phyloP scores from a whole-genome alignment of 35 echinoderm and acorn worm genomes.

The Chiridota heheva region DNA sequence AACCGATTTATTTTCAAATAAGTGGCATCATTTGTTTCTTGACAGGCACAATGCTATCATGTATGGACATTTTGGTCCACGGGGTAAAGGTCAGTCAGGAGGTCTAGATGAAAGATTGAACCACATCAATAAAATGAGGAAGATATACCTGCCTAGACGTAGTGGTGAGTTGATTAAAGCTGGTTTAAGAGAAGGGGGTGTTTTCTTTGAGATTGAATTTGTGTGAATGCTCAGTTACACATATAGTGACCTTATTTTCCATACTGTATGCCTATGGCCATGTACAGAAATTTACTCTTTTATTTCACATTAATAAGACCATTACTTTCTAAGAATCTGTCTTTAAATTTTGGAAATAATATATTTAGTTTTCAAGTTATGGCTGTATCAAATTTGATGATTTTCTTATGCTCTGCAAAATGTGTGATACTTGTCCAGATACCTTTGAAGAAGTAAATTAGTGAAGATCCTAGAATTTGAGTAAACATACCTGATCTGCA shows the following conservation, averaged over 20 bases:
- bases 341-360: too few species aligned
- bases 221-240: not conserved
- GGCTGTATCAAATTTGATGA: too few species aligned
- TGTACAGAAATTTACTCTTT: not conserved
- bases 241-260: not conserved
- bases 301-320: not conserved
- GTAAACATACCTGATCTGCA: too few species aligned
- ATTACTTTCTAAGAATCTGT: too few species aligned
- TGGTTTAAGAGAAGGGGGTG: not conserved
- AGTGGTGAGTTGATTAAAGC: slow-evolving; percentile 34
- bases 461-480: too few species aligned
- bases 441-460: too few species aligned
- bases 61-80: slow-evolving; percentile 83
- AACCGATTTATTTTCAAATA: not conserved
- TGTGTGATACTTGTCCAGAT: too few species aligned
- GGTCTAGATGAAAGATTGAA: slow-evolving; percentile 61
- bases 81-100: slow-evolving; percentile 24
- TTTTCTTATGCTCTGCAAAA: too few species aligned
- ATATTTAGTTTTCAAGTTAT: too few species aligned
- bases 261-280: not conserved
- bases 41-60: slow-evolving; percentile 92
- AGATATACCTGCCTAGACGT: slow-evolving; percentile 84
- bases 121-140: slow-evolving; percentile 92
- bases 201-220: not conserved
- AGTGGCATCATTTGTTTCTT: slow-evolving; percentile 1